Evolutionary conservation across 2,797 vertebrate genomes (phyloP).

Genomic region (Prionace glauca): DNA sequence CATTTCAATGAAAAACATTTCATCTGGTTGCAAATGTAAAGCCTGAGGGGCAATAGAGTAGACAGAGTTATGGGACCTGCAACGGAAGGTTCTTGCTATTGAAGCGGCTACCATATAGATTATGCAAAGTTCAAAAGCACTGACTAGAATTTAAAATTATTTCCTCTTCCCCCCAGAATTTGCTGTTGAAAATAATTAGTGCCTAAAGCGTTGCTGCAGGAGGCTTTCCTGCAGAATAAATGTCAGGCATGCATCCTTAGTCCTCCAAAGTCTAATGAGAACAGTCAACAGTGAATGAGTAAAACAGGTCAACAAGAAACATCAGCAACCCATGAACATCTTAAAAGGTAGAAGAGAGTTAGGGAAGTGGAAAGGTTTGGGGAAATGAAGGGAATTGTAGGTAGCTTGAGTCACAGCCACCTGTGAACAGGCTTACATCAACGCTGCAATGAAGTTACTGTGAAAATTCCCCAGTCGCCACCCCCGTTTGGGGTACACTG

Average conservation of each 20-base stretch:
- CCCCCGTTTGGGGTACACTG: no score
- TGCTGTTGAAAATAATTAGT: conserved; percentile 14
- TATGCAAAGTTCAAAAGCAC: conserved; percentile 6
- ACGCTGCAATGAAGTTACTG: no score
- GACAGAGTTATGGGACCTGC: neutral
- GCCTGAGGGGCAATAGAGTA: neutral
- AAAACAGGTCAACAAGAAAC: neutral
- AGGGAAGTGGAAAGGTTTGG: neutral
- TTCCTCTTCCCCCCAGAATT: neutral
- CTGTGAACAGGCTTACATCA: no score
- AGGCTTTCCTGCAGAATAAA: conserved; percentile 20
- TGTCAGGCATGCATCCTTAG: neutral
- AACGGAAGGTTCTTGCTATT: neutral
- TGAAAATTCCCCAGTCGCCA: no score
- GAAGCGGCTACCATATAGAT: neutral
- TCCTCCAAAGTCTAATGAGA: neutral
- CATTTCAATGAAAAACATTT: neutral
- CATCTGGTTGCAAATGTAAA: neutral
- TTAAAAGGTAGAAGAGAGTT: neutral
- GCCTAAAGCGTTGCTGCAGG: neutral
- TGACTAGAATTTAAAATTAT: conserved; percentile 28
- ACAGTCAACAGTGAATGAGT: neutral
- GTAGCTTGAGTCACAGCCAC: neutral
- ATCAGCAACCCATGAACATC: neutral
- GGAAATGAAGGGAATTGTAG: neutral